Evolutionary conservation across 2,888 invertebrate genomes (phyloP), one percentile per base, ranked within the genome.

Genomic region (Cremastinae sp.): DNA sequence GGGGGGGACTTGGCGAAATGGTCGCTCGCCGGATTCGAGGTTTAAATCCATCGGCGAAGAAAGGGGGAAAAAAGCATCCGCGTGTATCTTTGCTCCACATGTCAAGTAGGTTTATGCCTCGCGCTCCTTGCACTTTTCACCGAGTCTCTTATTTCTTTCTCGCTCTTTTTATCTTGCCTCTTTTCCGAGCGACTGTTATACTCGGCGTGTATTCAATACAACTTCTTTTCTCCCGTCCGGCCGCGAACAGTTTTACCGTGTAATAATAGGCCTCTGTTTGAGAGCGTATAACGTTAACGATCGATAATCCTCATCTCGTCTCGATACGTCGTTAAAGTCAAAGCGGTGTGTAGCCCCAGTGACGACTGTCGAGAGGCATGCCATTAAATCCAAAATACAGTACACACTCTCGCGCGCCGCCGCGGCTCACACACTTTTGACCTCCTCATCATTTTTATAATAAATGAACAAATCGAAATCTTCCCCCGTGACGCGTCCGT

Each of bases 301-400:
- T 74, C 74, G 74, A 77, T 77, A 77, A 77, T 77, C 77, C 77
- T 65, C 77, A 70, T 77, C 69, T 70, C 70, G 43, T 70, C 77
- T 77, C 77, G 70, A 77, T 77, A 77, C 74, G 65, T 74, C 77
- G 77, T 74, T 77, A 77, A 77, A 77, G 74, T 74, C 77, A 65
- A 61, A 77, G 59, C 68, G 38, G 47, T 34, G 38, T 38, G 34
- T 28, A 28, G 28, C 45, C 70, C 68, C 69, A 71, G 64, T 74
- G 74, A 74, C 76, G 76, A 70, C 74, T 61, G 56, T 54, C 34
- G 54, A 62, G 41, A 54, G 36, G 45, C 51, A 54, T 45, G 69
- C 61, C 59, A 61, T 77, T 70, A 74, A 77, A 77, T 76, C 62
- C 53, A 41, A 74, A 49, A 70, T 43, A 65, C 18, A 45, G 43